Percentiles rank a stretch among this genome's conserved stretches.
Conservation (phyloP, 92 coral and sea anemone genomes). For the Porites rus region DNA sequence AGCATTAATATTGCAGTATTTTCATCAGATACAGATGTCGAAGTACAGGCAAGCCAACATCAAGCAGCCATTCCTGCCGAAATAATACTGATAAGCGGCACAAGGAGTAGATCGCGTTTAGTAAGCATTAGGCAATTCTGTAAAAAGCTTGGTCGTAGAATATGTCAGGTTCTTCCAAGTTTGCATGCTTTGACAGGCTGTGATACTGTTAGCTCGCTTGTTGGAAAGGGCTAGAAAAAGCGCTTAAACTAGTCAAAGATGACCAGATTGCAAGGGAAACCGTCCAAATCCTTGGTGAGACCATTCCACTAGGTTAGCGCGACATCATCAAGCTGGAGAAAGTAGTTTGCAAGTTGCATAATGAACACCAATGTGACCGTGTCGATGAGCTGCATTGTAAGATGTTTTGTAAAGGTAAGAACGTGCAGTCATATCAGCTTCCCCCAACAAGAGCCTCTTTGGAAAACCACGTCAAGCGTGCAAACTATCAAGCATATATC, state of each 20-base stretch:
- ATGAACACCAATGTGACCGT: background rate
- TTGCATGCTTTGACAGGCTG: constrained; percentile 41
- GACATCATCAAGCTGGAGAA: background rate
- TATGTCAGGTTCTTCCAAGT: constrained; percentile 27
- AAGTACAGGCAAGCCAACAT: constrained; percentile 48
- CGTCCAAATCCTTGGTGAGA: background rate
- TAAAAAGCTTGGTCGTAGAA: constrained; percentile 27
- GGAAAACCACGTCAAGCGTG: too few relatives aligned
- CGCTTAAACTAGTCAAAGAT: constrained; percentile 30
- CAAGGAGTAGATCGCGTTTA: constrained; percentile 36
- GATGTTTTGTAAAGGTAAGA: constrained; percentile 60
- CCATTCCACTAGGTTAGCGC: background rate
- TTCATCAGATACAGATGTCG: constrained; percentile 55
- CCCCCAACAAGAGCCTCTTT: too few relatives aligned
- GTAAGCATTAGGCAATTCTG: constrained; percentile 19
- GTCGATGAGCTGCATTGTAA: constrained; percentile 33
- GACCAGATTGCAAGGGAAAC: background rate
- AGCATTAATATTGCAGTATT: constrained; percentile 9
- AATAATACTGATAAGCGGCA: constrained; percentile 35
- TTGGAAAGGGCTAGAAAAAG: constrained; percentile 38
- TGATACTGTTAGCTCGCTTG: constrained; percentile 44
- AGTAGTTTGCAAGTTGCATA: background rate
- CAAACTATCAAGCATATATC: too few relatives aligned
- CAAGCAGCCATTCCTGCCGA: constrained; percentile 36
- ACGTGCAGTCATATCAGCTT: too few relatives aligned